Evolutionary conservation across 2,888 invertebrate species (phyloP).

Genomic region (Xanthorhoe designata): DNA sequence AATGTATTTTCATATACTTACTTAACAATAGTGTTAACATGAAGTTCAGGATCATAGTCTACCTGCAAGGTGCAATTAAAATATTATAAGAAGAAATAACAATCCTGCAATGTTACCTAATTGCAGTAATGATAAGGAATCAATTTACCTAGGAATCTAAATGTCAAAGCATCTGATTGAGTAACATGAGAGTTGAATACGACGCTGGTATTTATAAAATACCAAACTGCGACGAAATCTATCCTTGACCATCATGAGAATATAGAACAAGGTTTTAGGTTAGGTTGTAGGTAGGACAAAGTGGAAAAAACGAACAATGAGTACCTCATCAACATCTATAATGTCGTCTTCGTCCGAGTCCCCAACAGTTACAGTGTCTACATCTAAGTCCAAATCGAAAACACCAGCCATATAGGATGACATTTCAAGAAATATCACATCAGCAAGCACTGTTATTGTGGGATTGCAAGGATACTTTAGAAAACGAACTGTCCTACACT

Average conservation of each 20-base stretch:
- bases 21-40: slow-evolving; percentile 91
- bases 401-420: slow-evolving; percentile 92
- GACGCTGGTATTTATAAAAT: slow-evolving; percentile 24
- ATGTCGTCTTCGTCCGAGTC: slow-evolving; percentile 96
- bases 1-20: slow-evolving; percentile 82
- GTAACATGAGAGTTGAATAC: slow-evolving; percentile 5
- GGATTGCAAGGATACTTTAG: slow-evolving; percentile 21
- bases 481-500: slow-evolving; percentile 6
- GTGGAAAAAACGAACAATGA: slow-evolving; percentile 46
- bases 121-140: background rate
- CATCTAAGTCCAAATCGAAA: slow-evolving; percentile 95
- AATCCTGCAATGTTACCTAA: slow-evolving; percentile 5
- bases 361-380: slow-evolving; percentile 86
- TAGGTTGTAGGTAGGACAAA: slow-evolving; percentile 52
- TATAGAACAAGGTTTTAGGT: slow-evolving; percentile 87
- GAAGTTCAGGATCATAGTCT: slow-evolving; percentile 91
- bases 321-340: slow-evolving; percentile 95
- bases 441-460: slow-evolving; percentile 67
- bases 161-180: slow-evolving; percentile 2
- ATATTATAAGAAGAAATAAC: slow-evolving; percentile 5
- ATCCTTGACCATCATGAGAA: slow-evolving; percentile 70
- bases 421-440: slow-evolving; percentile 83
- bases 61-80: slow-evolving; percentile 84
- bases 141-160: background rate
- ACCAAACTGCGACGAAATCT: slow-evolving; percentile 49